Base-by-base conservation (phyloP, 2,113 vertebrate species). In the Todiramphus saurophagus region DNA sequence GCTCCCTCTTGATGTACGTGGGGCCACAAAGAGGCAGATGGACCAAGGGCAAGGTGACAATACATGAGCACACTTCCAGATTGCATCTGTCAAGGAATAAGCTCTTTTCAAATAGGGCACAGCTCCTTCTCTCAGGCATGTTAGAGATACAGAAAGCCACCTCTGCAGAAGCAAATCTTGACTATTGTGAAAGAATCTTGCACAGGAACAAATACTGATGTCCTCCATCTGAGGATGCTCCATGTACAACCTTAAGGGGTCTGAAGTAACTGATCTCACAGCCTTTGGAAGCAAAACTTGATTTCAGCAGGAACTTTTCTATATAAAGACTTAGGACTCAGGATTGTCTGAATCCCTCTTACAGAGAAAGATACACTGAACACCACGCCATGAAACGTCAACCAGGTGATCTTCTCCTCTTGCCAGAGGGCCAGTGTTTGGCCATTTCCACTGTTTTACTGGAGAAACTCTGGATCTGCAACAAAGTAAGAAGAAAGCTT, bases 401-500 rank as follows among this genome's bases (percentile, higher is more conserved):
- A 35, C 33, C 46, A 68, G 30, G 80, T 68, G 73, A 89, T 72
- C 67, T 82, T 37, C 74, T 73, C 76, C 55, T 93, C 55, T 82
- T 4, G 9, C 37, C 87, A 90, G 60, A 66, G 7, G 69, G 39
- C 27, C 55, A 28, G 13, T 15, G 48, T 39, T 85, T 44, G 46
- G 85, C 28, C 67, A 60, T 35, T 81, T 79, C 77, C 81, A 78
- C 46, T 60, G 13, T 60, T 77, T 59, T 64, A 43, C 59, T 70
- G 76, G 25, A 92, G 63, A 63, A 74, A 77, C 16, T 92, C 91
- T 89, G 79, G 55, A 88, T 78, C 64, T 86, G 76, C 70, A 96
- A 85, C 41, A 94, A 87, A 91, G 85, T 27, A 83, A 81, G 90
- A 93, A 50, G 31, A 79, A 84, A 90, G 79, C 90, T 95, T 94